These are phyloP conservation scores for Calosoma granatense DNA, from an alignment of 1,140 invertebrate species.

Conservation along the genomic window DNA sequence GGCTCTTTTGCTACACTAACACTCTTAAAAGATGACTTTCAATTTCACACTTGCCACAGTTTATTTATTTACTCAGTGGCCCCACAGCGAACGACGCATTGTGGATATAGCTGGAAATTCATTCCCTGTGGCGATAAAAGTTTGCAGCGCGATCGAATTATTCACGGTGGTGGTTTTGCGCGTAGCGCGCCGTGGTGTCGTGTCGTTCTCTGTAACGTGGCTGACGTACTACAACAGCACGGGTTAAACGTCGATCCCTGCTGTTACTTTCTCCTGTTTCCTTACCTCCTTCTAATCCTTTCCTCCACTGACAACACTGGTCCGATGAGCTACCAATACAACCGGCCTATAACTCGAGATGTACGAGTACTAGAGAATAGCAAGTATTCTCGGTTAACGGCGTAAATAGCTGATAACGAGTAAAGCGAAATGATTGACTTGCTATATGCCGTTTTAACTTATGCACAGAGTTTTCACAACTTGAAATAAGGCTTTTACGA, in stretches of 20 bases:
- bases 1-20: constrained; percentile 15
- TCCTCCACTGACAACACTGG: too few relatives aligned
- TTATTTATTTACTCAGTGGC: constrained; percentile 27
- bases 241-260: too few relatives aligned
- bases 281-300: too few relatives aligned
- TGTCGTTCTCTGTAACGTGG: neutral
- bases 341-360: too few relatives aligned
- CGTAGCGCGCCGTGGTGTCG: neutral
- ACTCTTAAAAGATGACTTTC: constrained; percentile 26
- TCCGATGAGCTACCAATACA: too few relatives aligned
- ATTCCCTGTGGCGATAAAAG: constrained; percentile 28
- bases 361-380: too few relatives aligned
- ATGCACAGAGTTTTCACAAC: constrained; percentile 7
- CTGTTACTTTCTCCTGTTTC: too few relatives aligned
- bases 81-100: neutral
- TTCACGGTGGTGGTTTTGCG: constrained; percentile 22
- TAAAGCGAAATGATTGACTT: constrained; percentile 20
- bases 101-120: constrained; percentile 22
- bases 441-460: constrained; percentile 14
- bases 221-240: constrained; percentile 15
- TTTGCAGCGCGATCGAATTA: constrained; percentile 29
- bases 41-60: constrained; percentile 30
- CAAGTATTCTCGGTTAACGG: neutral
- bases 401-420: constrained; percentile 22
- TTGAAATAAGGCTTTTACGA: constrained; percentile 8